Evolutionary conservation across 2,113 vertebrate genomes (phyloP).

Genomic region (Apteryx owenii): DNA sequence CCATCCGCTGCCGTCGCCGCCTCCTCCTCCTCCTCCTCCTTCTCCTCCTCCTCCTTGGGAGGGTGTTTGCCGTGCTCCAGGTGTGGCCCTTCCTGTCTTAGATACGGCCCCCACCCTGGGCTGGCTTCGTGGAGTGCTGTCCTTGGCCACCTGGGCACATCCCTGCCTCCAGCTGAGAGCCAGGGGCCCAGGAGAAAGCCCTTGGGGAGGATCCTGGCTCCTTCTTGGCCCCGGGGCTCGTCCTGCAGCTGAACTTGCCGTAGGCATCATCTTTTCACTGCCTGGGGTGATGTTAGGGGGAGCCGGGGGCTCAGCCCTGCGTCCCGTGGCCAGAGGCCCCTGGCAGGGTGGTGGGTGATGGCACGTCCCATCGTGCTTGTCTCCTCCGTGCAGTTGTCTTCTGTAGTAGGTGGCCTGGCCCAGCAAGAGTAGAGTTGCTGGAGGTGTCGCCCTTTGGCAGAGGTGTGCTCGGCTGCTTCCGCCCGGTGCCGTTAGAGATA

Average conservation of each 20-base stretch:
- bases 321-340: neutral
- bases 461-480: neutral
- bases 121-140: rapidly evolving
- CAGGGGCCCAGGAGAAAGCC: neutral
- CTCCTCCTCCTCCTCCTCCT: neutral
- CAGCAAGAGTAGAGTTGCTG: neutral
- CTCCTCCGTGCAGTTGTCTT: neutral
- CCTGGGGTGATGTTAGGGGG: rapidly evolving
- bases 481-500: rapidly evolving
- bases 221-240: no score
- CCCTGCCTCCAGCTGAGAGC: neutral
- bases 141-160: rapidly evolving
- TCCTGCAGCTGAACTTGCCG: neutral
- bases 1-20: neutral
- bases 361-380: neutral
- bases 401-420: neutral
- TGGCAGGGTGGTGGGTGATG: neutral
- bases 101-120: neutral
- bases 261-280: rapidly evolving
- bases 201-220: no score
- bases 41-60: neutral
- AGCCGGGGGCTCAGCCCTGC: neutral
- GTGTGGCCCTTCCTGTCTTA: slow-evolving; percentile 54
- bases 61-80: slow-evolving; percentile 13
- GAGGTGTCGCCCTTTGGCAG: neutral